Percentiles rank a stretch among this genome's conserved stretches.
These are phyloP conservation scores for Erythrocercus mccallii DNA, from an alignment of 2,113 vertebrate genomes.

Conservation along the genomic window DNA sequence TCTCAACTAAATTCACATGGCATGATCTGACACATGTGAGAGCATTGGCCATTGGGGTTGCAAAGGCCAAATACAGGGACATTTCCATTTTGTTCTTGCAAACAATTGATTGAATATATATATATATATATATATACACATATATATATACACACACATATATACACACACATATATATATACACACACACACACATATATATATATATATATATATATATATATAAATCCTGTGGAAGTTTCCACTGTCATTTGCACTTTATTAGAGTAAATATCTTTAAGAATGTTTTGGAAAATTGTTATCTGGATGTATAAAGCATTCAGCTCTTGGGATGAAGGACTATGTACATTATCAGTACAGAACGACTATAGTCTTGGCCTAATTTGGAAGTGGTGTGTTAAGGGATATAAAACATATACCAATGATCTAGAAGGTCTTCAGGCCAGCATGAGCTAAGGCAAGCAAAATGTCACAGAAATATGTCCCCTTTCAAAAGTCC, in stretches of 20 bases:
- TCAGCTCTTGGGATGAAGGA: not conserved
- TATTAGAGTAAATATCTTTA: not conserved
- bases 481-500: not conserved
- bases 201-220: not conserved
- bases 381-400: conserved; percentile 26
- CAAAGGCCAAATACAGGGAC: not conserved
- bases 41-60: not conserved
- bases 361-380: not conserved
- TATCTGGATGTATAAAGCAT: conserved; percentile 11
- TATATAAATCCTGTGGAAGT: not conserved
- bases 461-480: not conserved
- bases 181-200: too few relatives aligned
- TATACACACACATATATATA: too few relatives aligned
- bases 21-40: not conserved
- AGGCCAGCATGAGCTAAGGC: not conserved
- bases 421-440: not conserved
- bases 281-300: conserved; percentile 38
- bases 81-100: not conserved
- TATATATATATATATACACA: not conserved
- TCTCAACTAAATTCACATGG: not conserved
- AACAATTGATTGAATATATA: too few relatives aligned
- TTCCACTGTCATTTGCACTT: conserved; percentile 1
- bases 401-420: not conserved
- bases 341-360: not conserved
- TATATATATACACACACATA: not conserved